Conservation (phyloP, 2,797 vertebrate genomes). For the Malurus leucopterus region DNA sequence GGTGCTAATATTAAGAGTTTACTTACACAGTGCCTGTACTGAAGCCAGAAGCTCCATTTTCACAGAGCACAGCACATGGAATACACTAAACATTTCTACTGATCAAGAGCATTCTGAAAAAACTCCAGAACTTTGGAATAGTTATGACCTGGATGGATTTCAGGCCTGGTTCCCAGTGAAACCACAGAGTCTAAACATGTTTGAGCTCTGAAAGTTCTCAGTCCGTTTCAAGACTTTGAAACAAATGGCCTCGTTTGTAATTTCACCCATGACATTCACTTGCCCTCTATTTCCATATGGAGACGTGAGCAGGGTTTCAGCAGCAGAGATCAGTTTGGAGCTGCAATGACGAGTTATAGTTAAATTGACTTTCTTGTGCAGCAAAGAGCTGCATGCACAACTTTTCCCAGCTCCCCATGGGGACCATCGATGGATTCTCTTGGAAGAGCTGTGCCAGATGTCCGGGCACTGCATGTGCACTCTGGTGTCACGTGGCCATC, state of each 20-base stretch:
- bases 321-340: neutral
- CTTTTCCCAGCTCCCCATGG: neutral
- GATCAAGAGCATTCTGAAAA: neutral
- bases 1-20: neutral
- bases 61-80: neutral
- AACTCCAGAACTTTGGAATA: neutral
- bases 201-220: neutral
- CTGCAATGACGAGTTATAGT: neutral
- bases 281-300: neutral
- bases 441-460: neutral
- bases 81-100: neutral
- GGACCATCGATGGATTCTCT: neutral
- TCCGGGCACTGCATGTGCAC: accelerated
- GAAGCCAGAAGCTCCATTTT: neutral
- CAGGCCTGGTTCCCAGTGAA: neutral
- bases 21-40: neutral
- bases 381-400: neutral
- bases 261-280: neutral
- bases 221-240: neutral
- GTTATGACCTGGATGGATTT: neutral
- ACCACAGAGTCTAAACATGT: neutral
- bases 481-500: neutral
- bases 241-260: neutral
- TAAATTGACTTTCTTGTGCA: neutral
- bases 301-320: neutral